Evolutionary conservation across 1,140 invertebrate species (phyloP), one percentile per base, ranked within the genome.

Genomic region (Zeugodacus cucurbitae): DNA sequence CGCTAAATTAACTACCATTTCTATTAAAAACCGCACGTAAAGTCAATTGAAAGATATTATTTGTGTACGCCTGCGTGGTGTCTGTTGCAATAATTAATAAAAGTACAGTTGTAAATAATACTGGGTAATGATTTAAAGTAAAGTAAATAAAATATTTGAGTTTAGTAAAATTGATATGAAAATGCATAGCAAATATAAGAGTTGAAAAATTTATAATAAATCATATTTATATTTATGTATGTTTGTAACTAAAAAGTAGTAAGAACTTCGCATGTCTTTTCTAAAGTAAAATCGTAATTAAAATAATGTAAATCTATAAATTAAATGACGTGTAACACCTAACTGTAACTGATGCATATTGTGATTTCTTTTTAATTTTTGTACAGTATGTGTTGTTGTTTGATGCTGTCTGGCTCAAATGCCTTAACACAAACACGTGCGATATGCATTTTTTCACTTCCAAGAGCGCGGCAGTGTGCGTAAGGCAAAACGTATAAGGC

Each of bases 321-420:
- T 54, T 48, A 82, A 82, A 14, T 3, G 44, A 82, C 26, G 10
- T 26, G n/a, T n/a, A 48, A 41, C 7, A n/a, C 48, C 48, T 48
- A 48, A 8, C 34, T 37, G 34, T 82, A 82, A 82, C 74, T 54
- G 6, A 54, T 48, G 3, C n/a, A 48, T 41, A 82, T 14, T 22
- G 74, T 82, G 70, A 74, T 74, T 74, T 74, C 7, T 70, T 70
- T 44, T 78, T 78, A 44, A 44, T 78, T 82, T 82, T 82, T 48
- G 74, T 82, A 82, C 26, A 54, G 74, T 82, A 10, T 48, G 74
- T 82, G 70, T 6, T 74, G 41, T 82, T 82, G 74, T 11, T 54
- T 26, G n/a, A 54, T 48, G 74, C 7, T 26, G 7, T 14, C 14
- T 2, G 34, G 67, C 67, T 37, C 67, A 74, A 74, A 41, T 41